phyloP scores from a whole-genome alignment of 2,888 invertebrate species.

The Nycteola revayana region DNA sequence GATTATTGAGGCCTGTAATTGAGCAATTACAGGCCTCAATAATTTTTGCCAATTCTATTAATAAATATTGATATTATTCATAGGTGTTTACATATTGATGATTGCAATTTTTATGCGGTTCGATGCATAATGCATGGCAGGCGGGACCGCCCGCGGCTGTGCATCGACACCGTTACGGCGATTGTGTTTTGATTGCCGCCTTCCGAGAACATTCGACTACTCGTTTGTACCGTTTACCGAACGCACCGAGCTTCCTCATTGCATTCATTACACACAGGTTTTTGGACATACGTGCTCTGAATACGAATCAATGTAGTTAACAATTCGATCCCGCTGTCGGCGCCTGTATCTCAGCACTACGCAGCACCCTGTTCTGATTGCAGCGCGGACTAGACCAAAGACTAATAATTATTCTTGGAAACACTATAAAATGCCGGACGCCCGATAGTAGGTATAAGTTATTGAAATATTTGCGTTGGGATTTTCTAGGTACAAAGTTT shows the following conservation, averaged over 20 bases:
- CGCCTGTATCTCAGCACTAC: constrained; percentile 10
- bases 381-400: too few relatives aligned
- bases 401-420: too few relatives aligned
- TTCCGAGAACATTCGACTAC: constrained; percentile 70
- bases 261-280: constrained; percentile 66
- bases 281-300: constrained; percentile 48
- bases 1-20: too few relatives aligned
- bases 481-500: too few relatives aligned
- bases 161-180: constrained; percentile 66
- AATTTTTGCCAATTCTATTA: constrained; percentile 2
- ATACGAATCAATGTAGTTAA: constrained; percentile 34
- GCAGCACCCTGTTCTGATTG: too few relatives aligned
- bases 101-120: constrained; percentile 54
- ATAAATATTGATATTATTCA: constrained; percentile 29
- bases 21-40: too few relatives aligned
- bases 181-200: constrained; percentile 73
- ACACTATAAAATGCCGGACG: too few relatives aligned
- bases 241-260: constrained; percentile 60
- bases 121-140: constrained; percentile 58
- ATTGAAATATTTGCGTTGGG: too few relatives aligned
- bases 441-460: too few relatives aligned
- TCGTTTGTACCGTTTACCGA: constrained; percentile 75
- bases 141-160: constrained; percentile 40
- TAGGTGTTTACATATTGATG: constrained; percentile 47
- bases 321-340: constrained; percentile 12